phyloP scores from a whole-genome alignment of 2,888 invertebrate genomes.

The Deladenus siricidicola region DNA sequence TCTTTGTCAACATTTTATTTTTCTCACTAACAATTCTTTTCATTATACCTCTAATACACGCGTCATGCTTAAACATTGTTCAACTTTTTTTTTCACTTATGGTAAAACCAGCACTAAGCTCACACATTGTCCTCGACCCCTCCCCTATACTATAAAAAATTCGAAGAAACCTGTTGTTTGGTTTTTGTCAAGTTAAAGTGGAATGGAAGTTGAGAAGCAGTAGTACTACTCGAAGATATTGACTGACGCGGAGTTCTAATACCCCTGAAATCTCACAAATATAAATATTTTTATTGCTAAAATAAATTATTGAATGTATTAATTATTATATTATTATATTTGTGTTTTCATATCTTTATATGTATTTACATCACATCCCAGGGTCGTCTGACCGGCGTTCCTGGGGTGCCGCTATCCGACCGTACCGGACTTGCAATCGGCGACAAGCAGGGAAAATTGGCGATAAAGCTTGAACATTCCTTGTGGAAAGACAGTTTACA shows the following conservation, averaged over 20 bases:
- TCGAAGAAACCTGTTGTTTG: slow-evolving; percentile 42
- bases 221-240: slow-evolving; percentile 4
- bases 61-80: too few relatives aligned
- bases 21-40: too few relatives aligned
- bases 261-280: slow-evolving; percentile 3
- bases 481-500: slow-evolving; percentile 80
- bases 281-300: neutral
- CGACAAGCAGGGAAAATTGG: slow-evolving; percentile 56
- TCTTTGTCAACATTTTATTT: neutral
- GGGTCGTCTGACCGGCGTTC: slow-evolving; percentile 21
- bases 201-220: slow-evolving; percentile 27
- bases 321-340: neutral
- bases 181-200: slow-evolving; percentile 49
- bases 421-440: slow-evolving; percentile 54
- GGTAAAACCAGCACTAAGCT: too few relatives aligned
- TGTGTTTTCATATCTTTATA: neutral
- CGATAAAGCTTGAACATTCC: slow-evolving; percentile 77
- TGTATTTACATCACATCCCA: slow-evolving; percentile 34
- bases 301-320: neutral
- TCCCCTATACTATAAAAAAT: too few relatives aligned
- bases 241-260: slow-evolving; percentile 16
- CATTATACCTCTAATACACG: too few relatives aligned
- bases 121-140: too few relatives aligned
- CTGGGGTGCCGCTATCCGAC: slow-evolving; percentile 24
- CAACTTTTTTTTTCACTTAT: too few relatives aligned